Evolutionary conservation across 2,888 invertebrate genomes (phyloP), one percentile per base, ranked within the genome.

Genomic region (Zele albiditarsus): DNA sequence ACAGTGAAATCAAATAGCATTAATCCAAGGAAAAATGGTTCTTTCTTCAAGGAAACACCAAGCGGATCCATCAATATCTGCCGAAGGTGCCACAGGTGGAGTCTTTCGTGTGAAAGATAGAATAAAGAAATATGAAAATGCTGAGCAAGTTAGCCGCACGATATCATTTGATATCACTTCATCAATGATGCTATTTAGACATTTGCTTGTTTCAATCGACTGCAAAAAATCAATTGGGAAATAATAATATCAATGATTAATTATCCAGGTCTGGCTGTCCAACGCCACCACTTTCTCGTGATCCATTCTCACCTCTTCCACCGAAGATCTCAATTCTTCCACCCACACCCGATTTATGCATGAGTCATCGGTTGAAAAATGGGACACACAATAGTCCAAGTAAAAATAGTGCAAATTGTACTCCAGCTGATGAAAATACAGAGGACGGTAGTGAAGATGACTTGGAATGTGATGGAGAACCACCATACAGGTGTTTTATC

Each of bases 271-370:
- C 88, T 42, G 89, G 89, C 72, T 89, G 88, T 77, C 89, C 89
- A 20, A 87, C 87, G 46, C 84, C 80, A 42, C 80, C 80, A 58
- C 67, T 84, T 60, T 80, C 85, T 25, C 85, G 89, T 38, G 90
- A 90, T 77, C 90, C 90, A 5, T 90, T 90, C 78, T 89, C 89
- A 20, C 90, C 90, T 42, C 82, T 90, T 42, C 90, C 94, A 80
- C 94, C 94, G 75, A 94, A 93, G 84, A 94, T 95, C 84, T 92
- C 95, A 63, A 93, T 95, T 77, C 92, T 94, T 75, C 95, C 95
- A 75, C 94, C 95, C 28, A 95, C 95, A 0, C 94, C 95, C 3
- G 94, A 95, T 82, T 90, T 87, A 57, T 86, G 85, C 72, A 82
- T 84, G 53, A 84, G 82, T 58, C 84, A 86, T 58, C 85, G 86